Percentiles rank a stretch among this genome's conserved stretches.
Conservation (phyloP, 2,797 vertebrate genomes). For the Etheostoma nigrum region DNA sequence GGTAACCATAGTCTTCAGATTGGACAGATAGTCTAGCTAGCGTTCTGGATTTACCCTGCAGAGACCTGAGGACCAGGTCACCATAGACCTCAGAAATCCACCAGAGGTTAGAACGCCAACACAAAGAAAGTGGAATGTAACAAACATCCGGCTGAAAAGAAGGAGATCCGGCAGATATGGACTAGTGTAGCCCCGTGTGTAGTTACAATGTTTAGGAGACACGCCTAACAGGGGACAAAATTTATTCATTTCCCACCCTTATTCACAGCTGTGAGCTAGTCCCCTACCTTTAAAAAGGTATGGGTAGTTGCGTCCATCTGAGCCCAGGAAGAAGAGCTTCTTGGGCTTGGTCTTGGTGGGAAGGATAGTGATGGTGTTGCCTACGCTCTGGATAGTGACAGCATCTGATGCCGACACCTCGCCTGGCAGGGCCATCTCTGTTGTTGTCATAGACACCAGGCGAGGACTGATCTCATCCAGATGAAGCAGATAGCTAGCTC, state of each 20-base stretch:
- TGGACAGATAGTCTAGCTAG: no score
- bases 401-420: constrained; percentile 96
- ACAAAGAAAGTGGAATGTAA: no score
- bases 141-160: no score
- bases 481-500: constrained; percentile 93
- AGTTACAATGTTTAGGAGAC: no score
- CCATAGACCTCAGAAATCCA: no score
- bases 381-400: constrained; percentile 95
- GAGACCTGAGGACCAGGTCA: no score
- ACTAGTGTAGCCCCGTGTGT: no score
- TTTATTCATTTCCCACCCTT: background rate
- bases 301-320: constrained; percentile 96
- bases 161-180: no score
- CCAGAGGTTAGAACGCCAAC: no score
- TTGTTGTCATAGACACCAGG: constrained; percentile 91
- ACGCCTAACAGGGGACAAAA: no score
- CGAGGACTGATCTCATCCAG: constrained; percentile 98
- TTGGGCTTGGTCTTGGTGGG: constrained; percentile 99
- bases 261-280: background rate
- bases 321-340: constrained; percentile 96
- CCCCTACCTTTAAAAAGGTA: constrained; percentile 96
- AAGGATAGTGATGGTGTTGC: constrained; percentile 95
- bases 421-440: constrained; percentile 96
- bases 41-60: no score
- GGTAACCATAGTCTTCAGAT: no score